phyloP scores from a whole-genome alignment of 2,797 vertebrate genomes.

The Amazona finschi region DNA sequence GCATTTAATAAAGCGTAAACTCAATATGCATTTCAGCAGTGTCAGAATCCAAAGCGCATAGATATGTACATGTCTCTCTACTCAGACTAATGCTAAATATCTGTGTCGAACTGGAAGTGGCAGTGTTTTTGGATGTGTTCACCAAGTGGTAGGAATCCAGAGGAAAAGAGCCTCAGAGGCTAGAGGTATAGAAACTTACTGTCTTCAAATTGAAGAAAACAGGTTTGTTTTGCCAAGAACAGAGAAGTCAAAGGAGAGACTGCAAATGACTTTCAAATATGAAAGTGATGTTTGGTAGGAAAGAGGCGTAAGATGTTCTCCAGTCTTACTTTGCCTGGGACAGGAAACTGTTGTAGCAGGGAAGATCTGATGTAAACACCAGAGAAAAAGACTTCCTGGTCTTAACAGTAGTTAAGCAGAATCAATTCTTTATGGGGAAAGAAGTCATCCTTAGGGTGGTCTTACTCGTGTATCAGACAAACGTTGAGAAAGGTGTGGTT shows the following conservation, averaged over 20 bases:
- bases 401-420: not conserved
- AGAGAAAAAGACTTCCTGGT: not conserved
- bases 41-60: not conserved
- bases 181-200: not conserved
- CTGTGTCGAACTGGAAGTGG: not conserved
- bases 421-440: not conserved
- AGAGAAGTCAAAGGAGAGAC: not conserved
- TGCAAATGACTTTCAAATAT: not conserved
- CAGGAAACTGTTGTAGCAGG: not conserved
- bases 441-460: not conserved
- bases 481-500: not conserved
- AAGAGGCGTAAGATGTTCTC: not conserved
- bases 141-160: not conserved
- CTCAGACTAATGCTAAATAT: not conserved
- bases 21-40: not conserved
- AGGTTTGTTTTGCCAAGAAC: not conserved
- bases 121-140: not conserved
- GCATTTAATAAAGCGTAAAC: not conserved
- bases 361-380: not conserved
- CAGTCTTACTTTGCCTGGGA: not conserved
- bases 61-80: not conserved
- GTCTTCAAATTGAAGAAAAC: not conserved
- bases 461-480: not conserved
- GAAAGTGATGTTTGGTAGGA: not conserved
- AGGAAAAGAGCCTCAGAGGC: not conserved